Evolutionary conservation across 2,888 invertebrate genomes (phyloP).

Genomic region (Amblyteles armatorius): DNA sequence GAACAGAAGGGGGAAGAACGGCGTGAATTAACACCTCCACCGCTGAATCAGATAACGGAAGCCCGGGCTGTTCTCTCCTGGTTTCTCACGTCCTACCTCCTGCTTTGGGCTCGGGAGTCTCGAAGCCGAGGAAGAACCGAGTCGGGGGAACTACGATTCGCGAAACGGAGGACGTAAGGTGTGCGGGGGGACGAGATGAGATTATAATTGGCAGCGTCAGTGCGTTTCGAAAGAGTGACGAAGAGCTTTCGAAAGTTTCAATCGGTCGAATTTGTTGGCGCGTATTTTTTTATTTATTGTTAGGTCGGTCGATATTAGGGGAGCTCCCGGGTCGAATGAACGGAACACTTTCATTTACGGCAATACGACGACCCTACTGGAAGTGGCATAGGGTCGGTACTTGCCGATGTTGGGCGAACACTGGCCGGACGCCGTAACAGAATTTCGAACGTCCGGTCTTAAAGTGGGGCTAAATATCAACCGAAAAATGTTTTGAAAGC

Average conservation of each 20-base stretch:
- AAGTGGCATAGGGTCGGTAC: no score
- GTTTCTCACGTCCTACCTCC: constrained; percentile 31
- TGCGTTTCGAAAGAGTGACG: constrained; percentile 64
- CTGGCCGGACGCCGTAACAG: no score
- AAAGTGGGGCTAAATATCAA: no score
- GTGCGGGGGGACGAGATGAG: constrained; percentile 42
- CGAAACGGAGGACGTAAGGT: constrained; percentile 22
- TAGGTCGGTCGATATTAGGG: no score
- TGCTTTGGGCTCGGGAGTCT: constrained; percentile 50
- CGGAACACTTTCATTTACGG: no score
- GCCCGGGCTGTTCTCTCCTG: constrained; percentile 69
- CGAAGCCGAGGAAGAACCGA: constrained; percentile 44
- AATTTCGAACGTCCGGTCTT: no score
- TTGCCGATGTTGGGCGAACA: no score
- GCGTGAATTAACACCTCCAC: constrained; percentile 83
- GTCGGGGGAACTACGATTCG: constrained; percentile 37
- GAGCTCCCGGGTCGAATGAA: no score
- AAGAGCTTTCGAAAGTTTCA: constrained; percentile 14
- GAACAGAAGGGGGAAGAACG: constrained; percentile 68
- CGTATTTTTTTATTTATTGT: no score
- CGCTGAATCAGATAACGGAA: constrained; percentile 81
- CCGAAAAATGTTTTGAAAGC: no score
- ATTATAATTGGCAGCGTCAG: constrained; percentile 77
- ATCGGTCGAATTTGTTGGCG: neutral
- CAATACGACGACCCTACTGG: no score